Evolutionary conservation across 1,140 invertebrate genomes (phyloP).

Genomic region (Neodiprion pinetum): DNA sequence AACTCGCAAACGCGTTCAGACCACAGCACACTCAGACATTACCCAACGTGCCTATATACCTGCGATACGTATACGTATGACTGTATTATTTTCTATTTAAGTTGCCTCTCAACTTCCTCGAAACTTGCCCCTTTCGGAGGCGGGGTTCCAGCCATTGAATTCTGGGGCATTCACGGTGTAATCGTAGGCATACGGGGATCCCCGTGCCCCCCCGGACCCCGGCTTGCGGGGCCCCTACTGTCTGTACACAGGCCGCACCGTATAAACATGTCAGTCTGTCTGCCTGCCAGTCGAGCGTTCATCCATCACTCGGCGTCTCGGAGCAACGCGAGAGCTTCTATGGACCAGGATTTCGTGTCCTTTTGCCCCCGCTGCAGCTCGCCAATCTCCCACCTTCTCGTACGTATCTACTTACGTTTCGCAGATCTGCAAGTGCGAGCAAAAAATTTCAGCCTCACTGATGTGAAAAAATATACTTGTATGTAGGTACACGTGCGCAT

Average conservation of each 20-base stretch:
- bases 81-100: slow-evolving; percentile 61
- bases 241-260: slow-evolving; percentile 42
- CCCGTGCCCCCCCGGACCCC: slow-evolving; percentile 33
- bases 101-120: slow-evolving; percentile 34
- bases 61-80: slow-evolving; percentile 28
- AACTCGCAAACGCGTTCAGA: not conserved
- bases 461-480: no score
- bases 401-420: not conserved
- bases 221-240: slow-evolving; percentile 37
- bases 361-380: not conserved
- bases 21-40: not conserved
- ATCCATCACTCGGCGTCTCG: slow-evolving; percentile 46
- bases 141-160: slow-evolving; percentile 39
- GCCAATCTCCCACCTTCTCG: not conserved
- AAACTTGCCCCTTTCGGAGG: slow-evolving; percentile 11
- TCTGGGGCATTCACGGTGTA: slow-evolving; percentile 49
- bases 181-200: slow-evolving; percentile 46
- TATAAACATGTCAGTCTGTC: slow-evolving; percentile 59
- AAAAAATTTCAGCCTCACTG: no score
- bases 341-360: slow-evolving; percentile 20
- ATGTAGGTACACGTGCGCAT: no score
- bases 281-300: slow-evolving; percentile 44
- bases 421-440: not conserved
- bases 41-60: no score
- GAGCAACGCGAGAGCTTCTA: slow-evolving; percentile 24